Conservation (phyloP, 2,113 vertebrate genomes). For the Sardina pilchardus region DNA sequence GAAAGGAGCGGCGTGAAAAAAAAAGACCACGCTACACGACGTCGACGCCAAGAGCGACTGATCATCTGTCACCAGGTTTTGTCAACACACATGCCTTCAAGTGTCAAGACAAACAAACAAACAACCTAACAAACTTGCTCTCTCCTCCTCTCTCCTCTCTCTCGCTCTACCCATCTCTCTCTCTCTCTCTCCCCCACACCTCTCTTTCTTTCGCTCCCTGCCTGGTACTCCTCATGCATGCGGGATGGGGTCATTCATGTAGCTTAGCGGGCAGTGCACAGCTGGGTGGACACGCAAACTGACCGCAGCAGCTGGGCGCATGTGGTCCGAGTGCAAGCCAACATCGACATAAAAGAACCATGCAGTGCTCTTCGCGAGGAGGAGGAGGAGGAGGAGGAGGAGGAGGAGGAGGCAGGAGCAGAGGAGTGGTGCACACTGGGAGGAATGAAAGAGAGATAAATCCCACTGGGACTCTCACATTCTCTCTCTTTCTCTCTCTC, state of each 20-base stretch:
- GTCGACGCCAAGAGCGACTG: background rate
- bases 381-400: too few species aligned
- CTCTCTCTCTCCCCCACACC: background rate
- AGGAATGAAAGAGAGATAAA: background rate
- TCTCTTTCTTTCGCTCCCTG: background rate
- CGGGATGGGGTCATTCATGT: too few species aligned
- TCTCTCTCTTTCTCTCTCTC: background rate
- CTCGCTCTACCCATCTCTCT: background rate
- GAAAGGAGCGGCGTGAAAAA: background rate
- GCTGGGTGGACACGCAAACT: background rate
- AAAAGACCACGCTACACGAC: background rate
- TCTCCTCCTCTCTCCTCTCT: background rate
- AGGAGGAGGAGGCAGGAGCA: background rate
- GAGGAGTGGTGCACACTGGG: background rate
- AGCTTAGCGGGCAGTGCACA: background rate
- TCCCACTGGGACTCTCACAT: background rate
- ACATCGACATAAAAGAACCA: slow-evolving; percentile 3
- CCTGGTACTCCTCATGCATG: too few species aligned
- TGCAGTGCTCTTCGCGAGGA: background rate
- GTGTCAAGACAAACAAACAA: slow-evolving; percentile 33
- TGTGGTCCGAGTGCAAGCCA: background rate
- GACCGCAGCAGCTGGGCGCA: slow-evolving; percentile 4
- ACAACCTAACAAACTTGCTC: slow-evolving; percentile 25
- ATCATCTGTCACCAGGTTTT: background rate
- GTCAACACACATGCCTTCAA: background rate